Evolutionary conservation across 2,113 vertebrate species (phyloP), one percentile per base, ranked within the genome.

Genomic region (Cynopterus brachyotis): DNA sequence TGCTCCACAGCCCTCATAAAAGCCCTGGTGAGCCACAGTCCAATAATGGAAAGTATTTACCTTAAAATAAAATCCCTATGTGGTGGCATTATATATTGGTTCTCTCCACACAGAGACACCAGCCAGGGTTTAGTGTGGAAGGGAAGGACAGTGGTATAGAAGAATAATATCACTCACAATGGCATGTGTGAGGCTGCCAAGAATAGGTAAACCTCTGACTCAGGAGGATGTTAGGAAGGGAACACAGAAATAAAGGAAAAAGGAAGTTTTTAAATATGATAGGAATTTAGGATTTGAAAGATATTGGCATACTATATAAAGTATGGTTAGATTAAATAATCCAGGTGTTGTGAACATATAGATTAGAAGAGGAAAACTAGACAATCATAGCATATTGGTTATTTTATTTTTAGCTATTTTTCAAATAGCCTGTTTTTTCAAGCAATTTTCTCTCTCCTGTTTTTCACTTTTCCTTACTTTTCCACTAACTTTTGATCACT

Each of bases 121-220:
- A 91, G n/a, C 3, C 8, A 37, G 1, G 12, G 5, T 57, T 79
- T 80, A 75, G 37, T 1, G 17, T 10, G 19, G 55, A n/a, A 62
- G 4, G 57, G 19, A 10, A 40, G 12, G 28, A n/a, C 5, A 75
- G 24, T 8, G 9, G 2, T 32, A 3, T 2, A 83, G 30, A 42
- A 42, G 4, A 55, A 5, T 4, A 3, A 0, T 13, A 6, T 45
- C 37, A 15, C 22, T 40, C 20, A 22, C 12, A 53, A 8, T 5
- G n/a, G 35, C 17, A 40, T 6, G 7, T 17, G 6, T 55, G 22
- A 82, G 17, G 30, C 2, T 62, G 26, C 26, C 2, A 24, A 55
- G 9, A 72, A 90, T 59, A 70, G 4, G 0, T 16, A 73, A 32
- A 42, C 24, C 32, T 76, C 35, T 24, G 9, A 70, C 50, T 64